Base-by-base conservation (phyloP, 1,140 invertebrate genomes). In the Diuraphis noxia region DNA sequence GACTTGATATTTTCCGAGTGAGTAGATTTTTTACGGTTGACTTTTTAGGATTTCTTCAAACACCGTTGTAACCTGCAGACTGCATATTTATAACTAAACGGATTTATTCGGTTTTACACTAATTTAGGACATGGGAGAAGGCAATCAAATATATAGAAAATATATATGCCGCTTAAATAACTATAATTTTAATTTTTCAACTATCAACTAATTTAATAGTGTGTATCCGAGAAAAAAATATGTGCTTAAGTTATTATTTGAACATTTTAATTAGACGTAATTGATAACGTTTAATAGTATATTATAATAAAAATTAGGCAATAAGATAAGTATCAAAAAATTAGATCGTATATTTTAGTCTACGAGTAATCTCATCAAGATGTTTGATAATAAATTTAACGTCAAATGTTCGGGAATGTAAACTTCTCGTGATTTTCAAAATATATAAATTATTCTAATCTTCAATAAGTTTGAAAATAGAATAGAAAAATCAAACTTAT, bases 401-500 rank as follows among this genome's bases (percentile, higher is more conserved):
- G 30, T n/a, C 13, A n/a, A 72, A 72, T n/a, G 19, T 3, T 49
- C 19, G 46, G 21, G 46, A n/a, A 49, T 23, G 46, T 6, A 30
- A 2, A 17, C 56, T 72, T n/a, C n/a, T 72, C 34, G 30, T 72
- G n/a, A n/a, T 72, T 72, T n/a, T 72, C n/a, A 72, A n/a, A n/a
- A 63, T n/a, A 63, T 85, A 49, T 34, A 21, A 46, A 86, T 86
- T 85, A 85, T 85, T 86, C 21, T 49, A 23, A 86, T 19, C 43
- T 34, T 23, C 43, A 34, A 36, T 10, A 38, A 34, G 25, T 23
- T 85, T 85, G 7, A n/a, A 85, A 46, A 23, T 1, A 85, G 46
- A 85, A 17, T n/a, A 4, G 43, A 49, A 46, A 86, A n/a, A n/a
- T 72, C n/a, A 21, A 49, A 86, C 84, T 10, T 46, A 19, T n/a